phyloP scores from a whole-genome alignment of 2,888 invertebrate species.

The Ophion obscuratus region DNA sequence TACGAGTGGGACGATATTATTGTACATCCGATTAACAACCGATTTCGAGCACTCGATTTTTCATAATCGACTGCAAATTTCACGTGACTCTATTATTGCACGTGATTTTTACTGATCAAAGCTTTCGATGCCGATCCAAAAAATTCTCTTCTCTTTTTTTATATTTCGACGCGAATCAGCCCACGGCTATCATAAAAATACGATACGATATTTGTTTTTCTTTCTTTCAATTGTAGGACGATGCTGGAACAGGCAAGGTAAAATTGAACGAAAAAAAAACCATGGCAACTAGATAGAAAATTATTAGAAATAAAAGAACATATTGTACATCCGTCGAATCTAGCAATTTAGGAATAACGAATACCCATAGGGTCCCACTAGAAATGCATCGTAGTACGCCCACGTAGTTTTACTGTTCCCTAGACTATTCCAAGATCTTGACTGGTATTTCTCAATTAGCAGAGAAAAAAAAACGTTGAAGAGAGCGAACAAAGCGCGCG shows the following conservation, averaged over 20 bases:
- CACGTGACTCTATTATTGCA: not conserved
- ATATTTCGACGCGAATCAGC: constrained; percentile 20
- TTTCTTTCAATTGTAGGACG: constrained; percentile 79
- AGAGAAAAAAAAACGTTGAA: not conserved
- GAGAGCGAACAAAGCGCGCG: not conserved
- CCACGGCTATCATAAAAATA: constrained; percentile 30
- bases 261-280: constrained; percentile 64
- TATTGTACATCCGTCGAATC: constrained; percentile 21
- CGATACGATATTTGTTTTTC: constrained; percentile 70
- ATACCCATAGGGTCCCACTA: constrained; percentile 1
- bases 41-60: not conserved
- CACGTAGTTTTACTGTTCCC: constrained; percentile 20
- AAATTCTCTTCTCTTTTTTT: not conserved
- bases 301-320: constrained; percentile 50
- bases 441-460: not conserved
- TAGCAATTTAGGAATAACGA: not conserved
- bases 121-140: not conserved
- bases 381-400: constrained; percentile 52
- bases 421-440: constrained; percentile 1
- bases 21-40: not conserved
- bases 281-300: constrained; percentile 36
- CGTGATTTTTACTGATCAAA: not conserved
- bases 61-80: not conserved
- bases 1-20: not conserved
- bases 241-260: constrained; percentile 80